Conservation (phyloP, 2,888 invertebrate genomes). For the Lycaena phlaeas region DNA sequence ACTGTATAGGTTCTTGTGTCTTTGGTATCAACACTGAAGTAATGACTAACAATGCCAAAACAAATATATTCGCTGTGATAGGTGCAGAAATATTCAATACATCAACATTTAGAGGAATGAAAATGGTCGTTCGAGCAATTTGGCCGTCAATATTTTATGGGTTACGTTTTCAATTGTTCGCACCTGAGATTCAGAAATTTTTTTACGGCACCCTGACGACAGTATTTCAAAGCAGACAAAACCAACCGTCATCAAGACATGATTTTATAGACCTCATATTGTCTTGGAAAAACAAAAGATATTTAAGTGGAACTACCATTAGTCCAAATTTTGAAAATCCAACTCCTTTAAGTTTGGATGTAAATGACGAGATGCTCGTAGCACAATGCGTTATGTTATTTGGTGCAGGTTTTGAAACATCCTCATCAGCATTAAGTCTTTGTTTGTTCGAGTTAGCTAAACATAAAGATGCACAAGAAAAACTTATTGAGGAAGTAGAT, state of each 20-base stretch:
- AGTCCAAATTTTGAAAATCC: slow-evolving; percentile 22
- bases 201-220: slow-evolving; percentile 28
- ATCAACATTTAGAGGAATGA: slow-evolving; percentile 27
- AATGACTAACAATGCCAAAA: slow-evolving; percentile 24
- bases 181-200: slow-evolving; percentile 27
- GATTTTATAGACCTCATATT: slow-evolving; percentile 43
- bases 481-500: slow-evolving; percentile 33
- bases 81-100: slow-evolving; percentile 31
- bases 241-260: slow-evolving; percentile 30
- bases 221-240: slow-evolving; percentile 31
- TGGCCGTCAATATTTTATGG: slow-evolving; percentile 43
- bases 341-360: slow-evolving; percentile 26
- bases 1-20: slow-evolving; percentile 36
- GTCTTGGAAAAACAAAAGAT: slow-evolving; percentile 28
- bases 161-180: slow-evolving; percentile 30
- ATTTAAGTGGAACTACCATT: slow-evolving; percentile 34
- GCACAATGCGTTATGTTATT: slow-evolving; percentile 68
- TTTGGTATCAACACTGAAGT: slow-evolving; percentile 43
- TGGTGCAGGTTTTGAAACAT: slow-evolving; percentile 43
- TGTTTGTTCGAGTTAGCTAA: slow-evolving; percentile 39
- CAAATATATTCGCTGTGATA: slow-evolving; percentile 32
- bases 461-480: slow-evolving; percentile 25
- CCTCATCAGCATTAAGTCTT: slow-evolving; percentile 30
- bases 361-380: slow-evolving; percentile 53
- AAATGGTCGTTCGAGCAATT: slow-evolving; percentile 26